Percentiles rank a stretch among this genome's conserved stretches.
Conservation (phyloP, 2,113 vertebrate genomes). For the Crotalus viridis region DNA sequence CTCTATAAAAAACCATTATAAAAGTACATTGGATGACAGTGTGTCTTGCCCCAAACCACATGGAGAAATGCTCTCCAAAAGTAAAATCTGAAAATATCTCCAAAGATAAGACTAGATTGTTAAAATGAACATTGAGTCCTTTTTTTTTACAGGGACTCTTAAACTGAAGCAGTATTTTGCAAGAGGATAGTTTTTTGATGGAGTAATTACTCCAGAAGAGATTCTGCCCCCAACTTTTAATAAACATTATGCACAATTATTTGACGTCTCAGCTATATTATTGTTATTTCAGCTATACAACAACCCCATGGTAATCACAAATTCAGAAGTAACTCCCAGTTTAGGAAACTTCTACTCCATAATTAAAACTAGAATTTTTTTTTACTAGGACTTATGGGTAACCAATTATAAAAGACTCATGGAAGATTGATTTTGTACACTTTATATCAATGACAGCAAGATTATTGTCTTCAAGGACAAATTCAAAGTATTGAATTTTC, state of each 20-base stretch:
- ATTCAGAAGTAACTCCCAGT: neutral
- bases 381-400: neutral
- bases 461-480: neutral
- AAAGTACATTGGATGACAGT: neutral
- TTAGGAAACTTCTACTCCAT: neutral
- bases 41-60: neutral
- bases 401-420: neutral
- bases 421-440: neutral
- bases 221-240: neutral
- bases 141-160: neutral
- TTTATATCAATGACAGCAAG: neutral
- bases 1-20: neutral
- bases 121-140: neutral
- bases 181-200: neutral
- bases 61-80: neutral
- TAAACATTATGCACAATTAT: neutral
- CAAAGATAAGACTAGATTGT: neutral
- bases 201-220: neutral
- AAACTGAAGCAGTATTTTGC: neutral
- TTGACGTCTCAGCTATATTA: too few relatives aligned
- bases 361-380: neutral
- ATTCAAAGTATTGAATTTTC: neutral
- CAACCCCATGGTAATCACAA: neutral
- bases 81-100: neutral
- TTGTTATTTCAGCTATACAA: neutral